Evolutionary conservation across 2,888 invertebrate species (phyloP), one percentile per base, ranked within the genome.

Genomic region (Taenaris catops): DNA sequence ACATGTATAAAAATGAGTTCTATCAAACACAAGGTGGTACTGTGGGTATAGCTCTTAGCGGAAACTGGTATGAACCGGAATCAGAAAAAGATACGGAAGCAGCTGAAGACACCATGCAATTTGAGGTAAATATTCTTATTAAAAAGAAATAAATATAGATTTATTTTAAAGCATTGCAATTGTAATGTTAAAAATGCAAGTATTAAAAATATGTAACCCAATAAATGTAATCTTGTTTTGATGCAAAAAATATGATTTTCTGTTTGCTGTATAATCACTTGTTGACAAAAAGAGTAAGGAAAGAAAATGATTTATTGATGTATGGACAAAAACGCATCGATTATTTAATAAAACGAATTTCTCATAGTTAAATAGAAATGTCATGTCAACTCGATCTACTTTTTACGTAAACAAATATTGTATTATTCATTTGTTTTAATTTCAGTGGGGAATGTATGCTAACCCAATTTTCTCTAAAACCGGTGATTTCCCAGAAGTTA

Each of bases 401-500:
- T n/a, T n/a, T n/a, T n/a, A n/a, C n/a, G n/a, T n/a, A n/a, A n/a
- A n/a, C n/a, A n/a, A n/a, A n/a, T n/a, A n/a, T n/a, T 16, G 4
- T 6, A 16, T 10, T 4, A n/a, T 25, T 25, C n/a, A 14, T 74
- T 5, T 10, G 4, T 14, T 47, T 23, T 38, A n/a, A 26, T 84
- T 73, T 41, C 49, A 87, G 81, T 64, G 84, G 41, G 89, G 89
- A 8, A 87, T 89, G 84, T 89, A 88, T 47, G 75, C 81, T 1
- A 79, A 91, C 71, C 91, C 92, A 1, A 88, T 92, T 27, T 89
- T 89, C 55, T 80, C 87, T 0, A 67, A 73, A 45, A 58, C 69
- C 1, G 91, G 91, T 2, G 90, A 91, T 56, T 92, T 90, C 61
- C 91, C 91, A 1, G 64, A 79, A 46, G 56, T 88, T 0, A 88